Conservation (phyloP, 2,888 invertebrate genomes). For the Spisula subtruncata region DNA sequence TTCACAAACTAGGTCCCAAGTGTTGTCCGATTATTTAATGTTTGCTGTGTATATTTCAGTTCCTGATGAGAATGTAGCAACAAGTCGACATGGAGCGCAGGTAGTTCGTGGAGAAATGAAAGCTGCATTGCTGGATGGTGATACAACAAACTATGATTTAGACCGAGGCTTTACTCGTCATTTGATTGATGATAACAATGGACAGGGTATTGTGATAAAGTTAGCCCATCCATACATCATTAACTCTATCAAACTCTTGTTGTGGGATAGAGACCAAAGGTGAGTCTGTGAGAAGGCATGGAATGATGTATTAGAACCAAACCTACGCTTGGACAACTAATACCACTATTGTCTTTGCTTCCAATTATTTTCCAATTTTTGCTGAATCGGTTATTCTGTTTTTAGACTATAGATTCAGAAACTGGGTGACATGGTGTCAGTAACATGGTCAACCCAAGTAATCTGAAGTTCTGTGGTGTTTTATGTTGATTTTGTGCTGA, state of each 20-base stretch:
- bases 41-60: constrained; percentile 89
- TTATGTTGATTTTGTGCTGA: too few relatives aligned
- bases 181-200: constrained; percentile 92
- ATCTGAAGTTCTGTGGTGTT: too few relatives aligned
- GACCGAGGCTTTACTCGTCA: constrained; percentile 97
- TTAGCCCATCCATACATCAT: constrained; percentile 93
- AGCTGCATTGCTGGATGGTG: constrained; percentile 95
- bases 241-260: constrained; percentile 96
- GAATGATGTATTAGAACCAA: too few relatives aligned
- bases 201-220: constrained; percentile 94
- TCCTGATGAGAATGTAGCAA: constrained; percentile 97
- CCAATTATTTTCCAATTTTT: too few relatives aligned
- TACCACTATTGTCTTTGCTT: too few relatives aligned
- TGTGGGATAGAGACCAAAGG: constrained; percentile 98
- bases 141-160: constrained; percentile 89
- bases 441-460: too few relatives aligned
- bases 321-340: too few relatives aligned
- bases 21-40: background rate
- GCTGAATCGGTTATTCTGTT: too few relatives aligned
- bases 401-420: too few relatives aligned
- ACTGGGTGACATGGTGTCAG: too few relatives aligned
- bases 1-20: too few relatives aligned
- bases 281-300: background rate
- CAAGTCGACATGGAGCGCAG: constrained; percentile 93
- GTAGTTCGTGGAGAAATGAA: constrained; percentile 97